Base-by-base conservation (phyloP, 2,888 invertebrate species). In the Erebia ligea region DNA sequence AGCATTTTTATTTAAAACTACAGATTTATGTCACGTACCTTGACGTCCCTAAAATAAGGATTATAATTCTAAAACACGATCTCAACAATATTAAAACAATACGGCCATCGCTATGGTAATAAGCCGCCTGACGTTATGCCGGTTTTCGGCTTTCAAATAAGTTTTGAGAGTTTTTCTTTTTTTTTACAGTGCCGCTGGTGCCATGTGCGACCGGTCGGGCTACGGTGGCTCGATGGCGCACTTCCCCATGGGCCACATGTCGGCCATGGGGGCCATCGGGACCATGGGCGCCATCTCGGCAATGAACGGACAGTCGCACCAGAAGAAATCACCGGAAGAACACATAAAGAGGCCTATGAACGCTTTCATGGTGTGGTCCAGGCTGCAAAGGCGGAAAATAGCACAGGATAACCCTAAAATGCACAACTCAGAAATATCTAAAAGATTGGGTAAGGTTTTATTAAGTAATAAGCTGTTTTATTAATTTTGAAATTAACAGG, bases 341-440 rank as follows among this genome's bases (percentile, higher is more conserved):
- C 98, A 98, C 91, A 98, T 99, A 81, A 99, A 99, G 88, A 94
- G 99, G 77, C 99, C 99, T 50, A 99, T 99, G 99, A 99, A 99
- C 90, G 99, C 99, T 1, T 99, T 99, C 91, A 99, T 99, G 99
- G 99, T 99, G 64, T 99, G 99, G 98, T 98, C 98, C 13, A 92
- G 99, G 73, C 94, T 98, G 68, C 98, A 98, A 87, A 92, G 99
- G 78, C 94, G 98, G 82, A 98, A 98, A 93, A 99, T 99, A 81
- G 98, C 99, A 0, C 98, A 98, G 90, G 99, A 99, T 82, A 99
- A 99, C 88, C 99, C 99, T 0, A 99, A 99, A 94, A 99, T 99
- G 99, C 99, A 99, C 91, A 99, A 99, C 88, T 98, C 98, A 0
- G 99, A 99, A 91, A 99, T 99, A 79, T 98, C 98, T 10, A 99